Evolutionary conservation across 2,113 vertebrate genomes (phyloP).

Genomic region (Hepsetus odoe): DNA sequence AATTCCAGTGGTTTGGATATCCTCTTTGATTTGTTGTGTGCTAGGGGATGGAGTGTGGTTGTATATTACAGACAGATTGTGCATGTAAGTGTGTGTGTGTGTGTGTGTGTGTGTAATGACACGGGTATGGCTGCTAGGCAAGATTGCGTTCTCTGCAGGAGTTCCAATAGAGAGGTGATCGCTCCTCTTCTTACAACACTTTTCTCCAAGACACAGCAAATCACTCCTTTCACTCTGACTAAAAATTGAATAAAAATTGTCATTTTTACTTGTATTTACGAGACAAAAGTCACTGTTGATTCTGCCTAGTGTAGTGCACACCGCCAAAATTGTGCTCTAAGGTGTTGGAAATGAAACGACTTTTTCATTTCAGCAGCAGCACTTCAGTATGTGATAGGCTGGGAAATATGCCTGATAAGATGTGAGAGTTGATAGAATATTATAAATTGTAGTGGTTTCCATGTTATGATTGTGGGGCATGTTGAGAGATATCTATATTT

Average conservation of each 20-base stretch:
- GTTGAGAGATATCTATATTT: constrained; percentile 53
- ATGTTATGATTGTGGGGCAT: constrained; percentile 63
- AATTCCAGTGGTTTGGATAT: background rate
- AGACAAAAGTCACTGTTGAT: constrained; percentile 43
- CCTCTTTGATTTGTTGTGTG: background rate
- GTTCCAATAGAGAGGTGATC: constrained; percentile 69
- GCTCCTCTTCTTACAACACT: constrained; percentile 31
- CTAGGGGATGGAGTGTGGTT: background rate
- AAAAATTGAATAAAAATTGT: constrained; percentile 81
- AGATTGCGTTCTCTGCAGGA: constrained; percentile 77
- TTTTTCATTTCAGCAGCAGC: constrained; percentile 48
- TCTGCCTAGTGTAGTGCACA: constrained; percentile 48
- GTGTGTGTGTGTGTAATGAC: constrained; percentile 75
- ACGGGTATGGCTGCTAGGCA: constrained; percentile 67
- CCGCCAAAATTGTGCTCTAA: constrained; percentile 49
- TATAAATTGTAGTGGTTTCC: constrained; percentile 74
- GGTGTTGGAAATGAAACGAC: constrained; percentile 53
- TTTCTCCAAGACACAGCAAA: constrained; percentile 66
- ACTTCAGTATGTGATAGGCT: constrained; percentile 52
- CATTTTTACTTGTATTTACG: constrained; percentile 63
- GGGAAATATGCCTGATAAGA: constrained; percentile 61
- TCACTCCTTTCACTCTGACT: constrained; percentile 71
- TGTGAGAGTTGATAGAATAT: constrained; percentile 61
- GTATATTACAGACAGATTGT: background rate
- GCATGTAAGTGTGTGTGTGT: constrained; percentile 37